Evolutionary conservation across 2,113 vertebrate genomes (phyloP).

Genomic region (Python bivittatus): DNA sequence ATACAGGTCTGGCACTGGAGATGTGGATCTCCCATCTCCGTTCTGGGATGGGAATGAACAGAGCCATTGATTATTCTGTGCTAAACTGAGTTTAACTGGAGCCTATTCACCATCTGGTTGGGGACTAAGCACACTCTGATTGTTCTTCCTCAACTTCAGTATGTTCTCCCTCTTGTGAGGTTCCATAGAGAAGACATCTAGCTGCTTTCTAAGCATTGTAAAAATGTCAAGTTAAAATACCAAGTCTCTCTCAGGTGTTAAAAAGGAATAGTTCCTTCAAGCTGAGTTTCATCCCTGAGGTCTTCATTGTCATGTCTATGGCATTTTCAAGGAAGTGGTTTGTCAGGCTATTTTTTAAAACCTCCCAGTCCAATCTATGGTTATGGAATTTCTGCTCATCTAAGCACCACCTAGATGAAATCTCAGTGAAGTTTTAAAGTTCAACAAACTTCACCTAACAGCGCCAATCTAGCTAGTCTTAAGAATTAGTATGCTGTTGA

Average conservation of each 20-base stretch:
- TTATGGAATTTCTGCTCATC: neutral
- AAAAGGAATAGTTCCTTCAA: too few relatives aligned
- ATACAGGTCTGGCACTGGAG: neutral
- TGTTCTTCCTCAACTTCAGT: neutral
- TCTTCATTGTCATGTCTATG: too few relatives aligned
- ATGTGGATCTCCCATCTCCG: too few relatives aligned
- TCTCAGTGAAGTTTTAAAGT: neutral
- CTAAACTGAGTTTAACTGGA: neutral
- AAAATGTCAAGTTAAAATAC: neutral
- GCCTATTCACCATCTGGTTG: neutral
- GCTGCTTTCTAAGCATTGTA: neutral
- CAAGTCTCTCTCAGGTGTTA: neutral
- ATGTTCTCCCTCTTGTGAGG: too few relatives aligned
- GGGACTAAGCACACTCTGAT: neutral
- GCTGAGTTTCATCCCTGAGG: too few relatives aligned
- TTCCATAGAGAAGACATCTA: too few relatives aligned
- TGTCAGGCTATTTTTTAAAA: too few relatives aligned
- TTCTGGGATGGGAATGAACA: neutral
- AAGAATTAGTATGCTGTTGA: constrained; percentile 40
- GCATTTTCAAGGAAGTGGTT: too few relatives aligned
- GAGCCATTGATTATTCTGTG: neutral
- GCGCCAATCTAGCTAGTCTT: neutral
- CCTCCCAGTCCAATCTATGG: too few relatives aligned
- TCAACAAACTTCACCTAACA: neutral
- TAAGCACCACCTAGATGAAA: neutral